Base-by-base conservation (phyloP, 37 sponge, comb jelly and placozoan genomes). In the Tethya wilhelma region DNA sequence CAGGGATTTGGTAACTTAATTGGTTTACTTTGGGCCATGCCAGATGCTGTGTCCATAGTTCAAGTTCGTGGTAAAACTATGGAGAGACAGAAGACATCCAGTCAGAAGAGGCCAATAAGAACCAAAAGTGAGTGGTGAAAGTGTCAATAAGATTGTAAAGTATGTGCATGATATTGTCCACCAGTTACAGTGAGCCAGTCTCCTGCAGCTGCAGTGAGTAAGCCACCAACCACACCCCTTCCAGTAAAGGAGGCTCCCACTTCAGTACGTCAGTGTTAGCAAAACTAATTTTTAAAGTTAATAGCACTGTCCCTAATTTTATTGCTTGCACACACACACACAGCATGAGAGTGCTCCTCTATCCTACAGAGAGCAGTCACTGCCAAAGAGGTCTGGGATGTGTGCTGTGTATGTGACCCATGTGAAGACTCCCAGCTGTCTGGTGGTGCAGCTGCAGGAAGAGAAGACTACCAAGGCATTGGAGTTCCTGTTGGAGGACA, bases 401-500 rank as follows among this genome's bases (percentile, higher is more conserved):
- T 32, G 23, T 19, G 19, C 56, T 23, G 83, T 88, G 1, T 88
- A 88, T 70, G 77, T 88, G 55, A 82, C 77, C 36, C 44, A 88
- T 22, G 83, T 88, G 38, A 68, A 75, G 53, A 69, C 69, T 3
- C 88, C 88, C 28, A 82, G 88, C 74, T 75, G 83, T 20, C 41
- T 91, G 57, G 71, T 59, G 25, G 55, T 91, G 3, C 91, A 91
- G 58, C 43, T 91, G 29, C 77, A 86, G 8, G 83, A 87, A 0
- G 71, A 85, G 42, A 59, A 43, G 37, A 91, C 91, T 2, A 75
- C 86, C 23, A 56, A 42, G 32, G 74, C 82, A 22, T 68, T 86
- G 53, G 91, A 91, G 60, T 55, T 34, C 59, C 77, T 86, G 2
- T 72, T 49, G 76, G 87, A 81, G 41, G 87, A 86, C 41, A 85